A percentile compares a stretch with the other conserved stretches of the same genome.
Conservation (phyloP, 1,140 invertebrate species). For the Tachypleus tridentatus region DNA sequence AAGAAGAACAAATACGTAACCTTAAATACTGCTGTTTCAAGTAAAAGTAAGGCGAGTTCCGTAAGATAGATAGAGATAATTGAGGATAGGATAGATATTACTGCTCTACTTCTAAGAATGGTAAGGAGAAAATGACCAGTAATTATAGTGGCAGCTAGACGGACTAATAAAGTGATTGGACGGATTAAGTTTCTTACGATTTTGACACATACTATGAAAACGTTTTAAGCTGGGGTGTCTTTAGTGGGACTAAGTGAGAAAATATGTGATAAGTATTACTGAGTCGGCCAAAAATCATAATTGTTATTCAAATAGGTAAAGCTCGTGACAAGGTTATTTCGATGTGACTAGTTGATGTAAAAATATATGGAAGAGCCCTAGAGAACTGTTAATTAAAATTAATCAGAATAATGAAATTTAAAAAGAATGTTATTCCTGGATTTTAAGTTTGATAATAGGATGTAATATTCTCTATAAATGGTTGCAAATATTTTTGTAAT, state of each 20-base stretch:
- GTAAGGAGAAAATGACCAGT: slow-evolving; percentile 48
- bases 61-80: slow-evolving; percentile 33
- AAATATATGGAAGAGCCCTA: slow-evolving; percentile 54
- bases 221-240: slow-evolving; percentile 41
- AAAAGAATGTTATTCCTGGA: slow-evolving; percentile 1
- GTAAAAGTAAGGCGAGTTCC: slow-evolving; percentile 40
- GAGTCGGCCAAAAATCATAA: slow-evolving; percentile 40
- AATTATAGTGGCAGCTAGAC: slow-evolving; percentile 54
- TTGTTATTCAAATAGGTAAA: slow-evolving; percentile 45
- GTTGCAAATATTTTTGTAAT: too few species aligned
- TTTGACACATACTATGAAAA: slow-evolving; percentile 36
- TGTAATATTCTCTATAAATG: too few species aligned
- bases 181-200: slow-evolving; percentile 41
- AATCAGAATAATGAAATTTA: slow-evolving; percentile 31
- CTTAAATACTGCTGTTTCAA: slow-evolving; percentile 43
- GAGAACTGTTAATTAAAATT: slow-evolving; percentile 43
- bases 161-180: slow-evolving; percentile 47
- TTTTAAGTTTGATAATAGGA: too few species aligned
- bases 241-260: slow-evolving; percentile 45
- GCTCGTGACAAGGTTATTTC: slow-evolving; percentile 40
- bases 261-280: slow-evolving; percentile 41
- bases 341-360: slow-evolving; percentile 45
- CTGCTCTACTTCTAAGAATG: slow-evolving; percentile 38
- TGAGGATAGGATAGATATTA: slow-evolving; percentile 24
- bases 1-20: slow-evolving; percentile 38